Percentiles rank a stretch among this genome's conserved stretches.
Evolutionary conservation across 2,888 invertebrate species (phyloP).

Genomic region (Cabera pusaria): DNA sequence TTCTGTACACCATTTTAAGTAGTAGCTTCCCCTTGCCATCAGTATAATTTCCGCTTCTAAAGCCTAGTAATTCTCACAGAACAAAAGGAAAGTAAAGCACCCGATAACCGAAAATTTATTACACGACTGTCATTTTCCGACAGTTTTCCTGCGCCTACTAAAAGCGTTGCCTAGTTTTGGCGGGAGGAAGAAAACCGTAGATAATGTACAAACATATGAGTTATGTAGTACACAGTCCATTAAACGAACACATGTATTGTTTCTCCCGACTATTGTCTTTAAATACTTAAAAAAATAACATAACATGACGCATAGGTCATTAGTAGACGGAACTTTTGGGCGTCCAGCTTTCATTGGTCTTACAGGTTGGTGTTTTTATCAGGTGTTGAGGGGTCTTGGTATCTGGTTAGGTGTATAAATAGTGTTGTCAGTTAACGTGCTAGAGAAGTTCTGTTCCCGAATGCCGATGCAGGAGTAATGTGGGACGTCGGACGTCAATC

Average conservation of each 20-base stretch:
- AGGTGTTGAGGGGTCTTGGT: slow-evolving; percentile 47
- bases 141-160: no score
- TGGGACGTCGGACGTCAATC: slow-evolving; percentile 69
- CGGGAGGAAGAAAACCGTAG: no score
- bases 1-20: no score
- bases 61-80: no score
- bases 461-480: slow-evolving; percentile 68
- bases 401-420: slow-evolving; percentile 61
- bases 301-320: slow-evolving; percentile 62
- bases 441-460: slow-evolving; percentile 64
- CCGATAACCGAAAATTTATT: no score
- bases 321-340: slow-evolving; percentile 42
- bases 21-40: no score
- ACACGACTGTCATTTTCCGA: no score
- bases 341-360: slow-evolving; percentile 40
- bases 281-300: slow-evolving; percentile 52
- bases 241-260: slow-evolving; percentile 35
- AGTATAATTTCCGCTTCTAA: no score
- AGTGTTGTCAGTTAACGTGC: slow-evolving; percentile 69
- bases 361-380: slow-evolving; percentile 39
- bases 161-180: no score
- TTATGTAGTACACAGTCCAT: slow-evolving; percentile 29
- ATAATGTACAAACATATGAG: no score
- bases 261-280: slow-evolving; percentile 49
- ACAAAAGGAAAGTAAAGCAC: no score